These are phyloP conservation scores for Anarrhichthys ocellatus DNA, from an alignment of 2,113 vertebrate species.

Conservation along the genomic window DNA sequence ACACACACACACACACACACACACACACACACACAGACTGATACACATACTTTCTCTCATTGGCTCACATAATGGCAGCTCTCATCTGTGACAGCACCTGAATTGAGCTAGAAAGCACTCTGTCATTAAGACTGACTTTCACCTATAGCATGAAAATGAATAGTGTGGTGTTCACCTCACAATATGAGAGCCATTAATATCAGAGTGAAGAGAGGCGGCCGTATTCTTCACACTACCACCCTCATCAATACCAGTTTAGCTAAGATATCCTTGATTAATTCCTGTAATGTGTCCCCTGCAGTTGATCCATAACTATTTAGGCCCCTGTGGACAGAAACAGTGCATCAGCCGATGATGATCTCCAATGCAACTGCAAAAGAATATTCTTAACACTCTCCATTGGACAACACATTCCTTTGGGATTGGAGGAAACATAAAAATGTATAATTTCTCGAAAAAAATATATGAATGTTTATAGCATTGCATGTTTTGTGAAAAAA, in stretches of 20 bases:
- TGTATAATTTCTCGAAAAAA: not conserved
- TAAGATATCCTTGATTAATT: slow-evolving; percentile 1
- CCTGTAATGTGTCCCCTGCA: slow-evolving; percentile 7
- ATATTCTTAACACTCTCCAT: not conserved
- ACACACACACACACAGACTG: not conserved
- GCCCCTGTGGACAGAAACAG: not conserved
- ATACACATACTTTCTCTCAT: not conserved
- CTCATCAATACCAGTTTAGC: slow-evolving; percentile 11
- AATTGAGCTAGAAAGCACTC: slow-evolving; percentile 55
- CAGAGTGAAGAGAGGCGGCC: slow-evolving; percentile 10
- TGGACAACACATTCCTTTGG: not conserved
- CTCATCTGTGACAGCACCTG: slow-evolving; percentile 52
- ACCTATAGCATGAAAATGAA: slow-evolving; percentile 61
- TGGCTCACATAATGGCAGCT: slow-evolving; percentile 42
- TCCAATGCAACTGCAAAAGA: not conserved
- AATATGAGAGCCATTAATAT: slow-evolving; percentile 42
- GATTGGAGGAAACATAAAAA: not conserved
- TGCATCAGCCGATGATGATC: not conserved
- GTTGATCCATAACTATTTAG: not conserved
- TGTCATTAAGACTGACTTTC: slow-evolving; percentile 62
- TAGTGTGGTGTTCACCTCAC: slow-evolving; percentile 28
- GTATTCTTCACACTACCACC: slow-evolving; percentile 16
- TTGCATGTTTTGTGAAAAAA: not conserved
- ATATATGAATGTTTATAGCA: not conserved
- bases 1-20: not conserved